A percentile compares a stretch with the other conserved stretches of the same genome.
Conservation (phyloP, 2,797 vertebrate genomes). For the Lates japonicus region DNA sequence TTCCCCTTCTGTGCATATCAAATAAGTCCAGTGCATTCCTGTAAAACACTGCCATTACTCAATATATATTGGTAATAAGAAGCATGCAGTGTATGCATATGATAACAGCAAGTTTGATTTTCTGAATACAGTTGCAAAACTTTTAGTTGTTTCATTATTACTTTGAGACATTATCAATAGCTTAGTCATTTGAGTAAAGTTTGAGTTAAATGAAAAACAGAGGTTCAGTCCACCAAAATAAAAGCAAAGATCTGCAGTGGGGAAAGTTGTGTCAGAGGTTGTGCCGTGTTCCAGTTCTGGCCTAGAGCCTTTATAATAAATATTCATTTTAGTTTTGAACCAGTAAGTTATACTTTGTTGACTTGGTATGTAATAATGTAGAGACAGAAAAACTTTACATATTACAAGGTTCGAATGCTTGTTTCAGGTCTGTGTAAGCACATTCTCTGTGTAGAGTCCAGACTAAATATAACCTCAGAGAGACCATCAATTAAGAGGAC, state of each 20-base stretch:
- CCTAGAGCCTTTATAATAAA: not conserved
- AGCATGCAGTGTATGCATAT: not conserved
- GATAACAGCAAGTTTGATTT: not conserved
- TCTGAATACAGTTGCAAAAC: not conserved
- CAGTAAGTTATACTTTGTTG: constrained; percentile 6
- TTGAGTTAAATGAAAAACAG: not conserved
- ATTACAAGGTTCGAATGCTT: constrained; percentile 41
- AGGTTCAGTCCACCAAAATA: not conserved
- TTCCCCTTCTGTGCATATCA: too few relatives aligned
- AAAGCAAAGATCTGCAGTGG: not conserved
- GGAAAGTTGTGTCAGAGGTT: not conserved
- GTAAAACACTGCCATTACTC: not conserved
- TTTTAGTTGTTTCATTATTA: not conserved
- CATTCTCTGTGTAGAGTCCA: constrained; percentile 57
- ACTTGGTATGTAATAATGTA: constrained; percentile 27
- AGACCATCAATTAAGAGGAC: constrained; percentile 68
- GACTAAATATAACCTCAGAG: constrained; percentile 75
- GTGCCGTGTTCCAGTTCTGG: not conserved
- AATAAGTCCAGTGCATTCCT: too few relatives aligned
- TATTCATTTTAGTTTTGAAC: constrained; percentile 28
- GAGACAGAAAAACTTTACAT: constrained; percentile 25
- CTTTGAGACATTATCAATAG: not conserved
- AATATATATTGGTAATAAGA: not conserved
- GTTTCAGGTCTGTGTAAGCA: constrained; percentile 58
- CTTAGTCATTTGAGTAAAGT: not conserved